Percentiles rank a stretch among this genome's conserved stretches.
Evolutionary conservation across 2,888 invertebrate species (phyloP).

Genomic region (Sialis lutaria): DNA sequence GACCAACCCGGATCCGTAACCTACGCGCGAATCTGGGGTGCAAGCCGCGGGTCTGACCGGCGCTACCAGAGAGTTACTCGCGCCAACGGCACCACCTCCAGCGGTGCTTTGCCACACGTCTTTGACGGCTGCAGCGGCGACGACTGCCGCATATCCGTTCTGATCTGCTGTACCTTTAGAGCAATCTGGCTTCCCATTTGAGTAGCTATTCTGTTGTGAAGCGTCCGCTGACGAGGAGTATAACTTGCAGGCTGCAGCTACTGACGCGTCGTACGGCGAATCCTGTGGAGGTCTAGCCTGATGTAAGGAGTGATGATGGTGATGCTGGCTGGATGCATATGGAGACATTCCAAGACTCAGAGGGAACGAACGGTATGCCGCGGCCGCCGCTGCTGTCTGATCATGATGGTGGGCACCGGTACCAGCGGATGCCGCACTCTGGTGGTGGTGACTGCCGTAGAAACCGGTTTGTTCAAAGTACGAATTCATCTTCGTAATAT

Average conservation of each 20-base stretch:
- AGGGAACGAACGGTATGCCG: conserved; percentile 68
- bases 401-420: conserved; percentile 51
- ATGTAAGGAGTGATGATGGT: conserved; percentile 52
- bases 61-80: conserved; percentile 37
- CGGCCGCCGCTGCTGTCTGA: conserved; percentile 50
- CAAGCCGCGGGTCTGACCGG: conserved; percentile 74
- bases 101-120: conserved; percentile 52
- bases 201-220: conserved; percentile 37
- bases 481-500: conserved; percentile 61
- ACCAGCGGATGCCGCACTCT: conserved; percentile 45
- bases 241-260: conserved; percentile 66
- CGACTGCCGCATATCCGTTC: conserved; percentile 51
- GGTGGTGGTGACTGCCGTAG: conserved; percentile 81
- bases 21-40: conserved; percentile 72
- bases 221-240: conserved; percentile 49
- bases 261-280: conserved; percentile 81
- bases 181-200: conserved; percentile 55
- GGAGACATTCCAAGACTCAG: conserved; percentile 70
- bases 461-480: conserved; percentile 93
- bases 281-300: conserved; percentile 72
- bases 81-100: conserved; percentile 44
- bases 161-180: conserved; percentile 44
- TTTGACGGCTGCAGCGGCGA: conserved; percentile 43
- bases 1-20: conserved; percentile 55
- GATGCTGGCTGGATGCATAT: conserved; percentile 46